Conservation (phyloP, 2,888 invertebrate species). For the Sarcophaga caerulescens region DNA sequence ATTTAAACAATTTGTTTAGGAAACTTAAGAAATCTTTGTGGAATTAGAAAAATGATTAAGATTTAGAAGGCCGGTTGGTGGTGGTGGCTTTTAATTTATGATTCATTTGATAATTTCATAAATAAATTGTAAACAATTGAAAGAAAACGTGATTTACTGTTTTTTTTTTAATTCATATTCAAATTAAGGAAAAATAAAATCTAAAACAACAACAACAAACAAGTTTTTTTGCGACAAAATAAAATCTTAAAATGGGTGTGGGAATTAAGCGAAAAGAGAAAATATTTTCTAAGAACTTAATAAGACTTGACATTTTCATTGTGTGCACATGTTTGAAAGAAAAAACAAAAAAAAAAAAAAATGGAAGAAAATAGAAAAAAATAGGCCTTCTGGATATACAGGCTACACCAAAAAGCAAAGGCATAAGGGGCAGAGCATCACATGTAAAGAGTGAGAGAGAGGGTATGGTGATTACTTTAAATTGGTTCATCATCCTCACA, state of each 20-base stretch:
- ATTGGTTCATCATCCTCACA: slow-evolving; percentile 63
- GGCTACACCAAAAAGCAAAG: neutral
- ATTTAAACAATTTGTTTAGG: too few species aligned
- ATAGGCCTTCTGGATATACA: slow-evolving; percentile 20
- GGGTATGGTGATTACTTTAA: slow-evolving; percentile 51
- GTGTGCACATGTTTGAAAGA: neutral
- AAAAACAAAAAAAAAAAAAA: too few species aligned
- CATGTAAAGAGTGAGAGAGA: neutral
- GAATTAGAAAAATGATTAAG: too few species aligned
- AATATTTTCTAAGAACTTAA: slow-evolving; percentile 41
- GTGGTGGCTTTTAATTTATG: too few species aligned
- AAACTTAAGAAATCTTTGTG: too few species aligned
- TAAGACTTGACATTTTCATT: slow-evolving; percentile 7
- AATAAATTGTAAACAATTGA: slow-evolving; percentile 9
- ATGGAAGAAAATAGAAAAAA: slow-evolving; percentile 1
- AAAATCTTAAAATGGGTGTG: slow-evolving; percentile 26
- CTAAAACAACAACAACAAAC: slow-evolving; percentile 8
- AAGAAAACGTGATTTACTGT: slow-evolving; percentile 48
- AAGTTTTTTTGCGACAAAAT: slow-evolving; percentile 23
- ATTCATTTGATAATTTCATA: too few species aligned
- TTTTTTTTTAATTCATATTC: neutral
- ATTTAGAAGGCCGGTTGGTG: too few species aligned
- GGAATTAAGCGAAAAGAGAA: slow-evolving; percentile 32
- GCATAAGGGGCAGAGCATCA: neutral
- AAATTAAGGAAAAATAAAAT: slow-evolving; percentile 4